A percentile compares a stretch with the other conserved stretches of the same genome.
Conservation (phyloP, 2,888 invertebrate genomes). For the Oithona nana region DNA sequence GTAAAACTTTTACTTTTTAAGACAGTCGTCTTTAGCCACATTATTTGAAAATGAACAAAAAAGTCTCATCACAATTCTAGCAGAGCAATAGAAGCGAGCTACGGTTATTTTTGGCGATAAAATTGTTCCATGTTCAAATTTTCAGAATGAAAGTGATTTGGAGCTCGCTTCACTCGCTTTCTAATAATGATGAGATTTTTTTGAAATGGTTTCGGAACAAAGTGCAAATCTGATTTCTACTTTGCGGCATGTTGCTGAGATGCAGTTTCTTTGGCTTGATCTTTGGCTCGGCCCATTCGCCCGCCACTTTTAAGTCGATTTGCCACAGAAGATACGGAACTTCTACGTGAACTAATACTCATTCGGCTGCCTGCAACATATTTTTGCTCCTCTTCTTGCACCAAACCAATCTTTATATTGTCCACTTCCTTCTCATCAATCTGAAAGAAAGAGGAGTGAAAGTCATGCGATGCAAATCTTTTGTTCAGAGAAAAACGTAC, state of each 20-base stretch:
- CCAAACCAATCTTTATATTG: neutral
- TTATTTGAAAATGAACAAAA: too few relatives aligned
- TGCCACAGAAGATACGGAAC: neutral
- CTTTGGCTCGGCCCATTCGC: neutral
- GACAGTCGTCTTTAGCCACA: too few relatives aligned
- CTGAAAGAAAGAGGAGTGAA: neutral
- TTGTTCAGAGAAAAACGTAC: neutral
- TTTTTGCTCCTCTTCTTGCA: neutral
- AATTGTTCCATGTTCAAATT: too few relatives aligned
- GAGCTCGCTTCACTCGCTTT: neutral
- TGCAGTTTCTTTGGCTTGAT: neutral
- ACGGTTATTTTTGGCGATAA: too few relatives aligned
- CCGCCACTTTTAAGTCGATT: neutral
- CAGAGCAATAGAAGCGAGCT: too few relatives aligned
- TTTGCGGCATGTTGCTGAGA: neutral
- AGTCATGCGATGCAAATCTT: neutral
- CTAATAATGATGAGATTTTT: neutral
- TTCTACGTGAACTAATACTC: neutral
- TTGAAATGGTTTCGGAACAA: neutral
- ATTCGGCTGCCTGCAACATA: neutral
- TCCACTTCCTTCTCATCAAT: neutral
- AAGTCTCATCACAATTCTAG: too few relatives aligned
- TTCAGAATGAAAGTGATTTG: too few relatives aligned
- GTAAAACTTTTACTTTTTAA: too few relatives aligned
- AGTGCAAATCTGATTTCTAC: neutral